These are phyloP conservation scores for Deroplatys truncata DNA, from an alignment of 2,888 invertebrate genomes.

Conservation along the genomic window DNA sequence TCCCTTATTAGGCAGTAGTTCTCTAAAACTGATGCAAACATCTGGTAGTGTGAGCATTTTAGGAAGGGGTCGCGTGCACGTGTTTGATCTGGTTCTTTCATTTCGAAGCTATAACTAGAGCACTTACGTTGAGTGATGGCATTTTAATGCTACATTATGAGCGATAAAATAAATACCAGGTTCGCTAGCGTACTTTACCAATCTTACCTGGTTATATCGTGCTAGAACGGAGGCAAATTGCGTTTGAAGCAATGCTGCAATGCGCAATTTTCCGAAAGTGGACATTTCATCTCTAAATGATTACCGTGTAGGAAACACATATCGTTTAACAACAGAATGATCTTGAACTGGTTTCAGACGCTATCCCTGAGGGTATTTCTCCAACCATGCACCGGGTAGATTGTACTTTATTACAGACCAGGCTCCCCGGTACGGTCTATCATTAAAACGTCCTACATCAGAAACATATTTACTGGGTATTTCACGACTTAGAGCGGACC, in stretches of 20 bases:
- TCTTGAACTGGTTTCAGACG: background rate
- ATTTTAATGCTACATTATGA: too few species aligned
- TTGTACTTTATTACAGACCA: background rate
- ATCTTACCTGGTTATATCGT: background rate
- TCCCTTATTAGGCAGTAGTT: too few species aligned
- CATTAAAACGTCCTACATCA: background rate
- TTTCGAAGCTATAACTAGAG: too few species aligned
- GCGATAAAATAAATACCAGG: too few species aligned
- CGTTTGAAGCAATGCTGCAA: background rate
- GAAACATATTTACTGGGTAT: background rate
- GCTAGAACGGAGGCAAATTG: background rate
- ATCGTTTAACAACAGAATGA: background rate
- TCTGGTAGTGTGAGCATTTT: too few species aligned
- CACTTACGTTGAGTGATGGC: too few species aligned
- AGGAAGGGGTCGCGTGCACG: too few species aligned
- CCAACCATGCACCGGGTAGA: background rate
- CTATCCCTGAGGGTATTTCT: background rate
- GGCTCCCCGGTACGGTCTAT: background rate
- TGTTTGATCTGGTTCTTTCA: too few species aligned
- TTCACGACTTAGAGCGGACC: background rate
- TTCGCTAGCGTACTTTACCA: too few species aligned
- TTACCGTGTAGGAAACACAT: background rate
- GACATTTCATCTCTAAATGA: background rate
- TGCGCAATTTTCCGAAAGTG: background rate
- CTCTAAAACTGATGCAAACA: too few species aligned